Percentiles rank a stretch among this genome's conserved stretches.
These are phyloP conservation scores for Zoroaster sp. DNA, from an alignment of 53 echinoderm and acorn worm species.

Conservation along the genomic window DNA sequence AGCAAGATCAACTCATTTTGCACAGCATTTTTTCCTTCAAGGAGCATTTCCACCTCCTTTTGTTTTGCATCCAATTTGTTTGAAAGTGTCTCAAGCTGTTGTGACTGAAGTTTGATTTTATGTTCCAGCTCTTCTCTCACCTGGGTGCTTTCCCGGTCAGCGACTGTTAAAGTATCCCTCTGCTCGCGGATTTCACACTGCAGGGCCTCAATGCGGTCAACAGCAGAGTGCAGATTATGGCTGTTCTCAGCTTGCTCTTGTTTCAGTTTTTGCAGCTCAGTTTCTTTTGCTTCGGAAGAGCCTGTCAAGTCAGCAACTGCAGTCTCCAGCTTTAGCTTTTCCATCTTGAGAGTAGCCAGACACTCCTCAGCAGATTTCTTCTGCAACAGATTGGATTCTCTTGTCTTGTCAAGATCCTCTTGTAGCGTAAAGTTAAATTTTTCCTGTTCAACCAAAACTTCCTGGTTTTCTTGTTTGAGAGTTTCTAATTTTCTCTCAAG, in stretches of 20 bases:
- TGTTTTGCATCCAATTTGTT: slow-evolving; percentile 34
- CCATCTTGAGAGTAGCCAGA: slow-evolving; percentile 21
- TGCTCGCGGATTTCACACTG: slow-evolving; percentile 55
- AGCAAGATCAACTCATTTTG: slow-evolving; percentile 33
- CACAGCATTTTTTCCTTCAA: slow-evolving; percentile 5
- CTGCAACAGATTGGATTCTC: neutral
- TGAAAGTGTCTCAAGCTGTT: neutral
- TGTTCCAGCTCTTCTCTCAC: slow-evolving; percentile 60
- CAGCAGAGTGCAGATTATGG: slow-evolving; percentile 14
- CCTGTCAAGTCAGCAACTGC: slow-evolving; percentile 24
- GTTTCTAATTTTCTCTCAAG: slow-evolving; percentile 50
- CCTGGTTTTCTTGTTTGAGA: slow-evolving; percentile 42
- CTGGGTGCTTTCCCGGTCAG: slow-evolving; percentile 48
- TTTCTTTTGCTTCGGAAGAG: slow-evolving; percentile 21
- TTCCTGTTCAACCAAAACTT: slow-evolving; percentile 22
- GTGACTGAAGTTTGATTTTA: slow-evolving; percentile 6
- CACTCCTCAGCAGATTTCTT: slow-evolving; percentile 27
- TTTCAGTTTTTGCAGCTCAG: slow-evolving; percentile 39
- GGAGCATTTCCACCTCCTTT: slow-evolving; percentile 16
- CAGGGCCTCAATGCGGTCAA: slow-evolving; percentile 41
- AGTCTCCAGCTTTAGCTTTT: slow-evolving; percentile 54
- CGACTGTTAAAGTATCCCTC: slow-evolving; percentile 40
- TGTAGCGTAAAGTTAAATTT: neutral
- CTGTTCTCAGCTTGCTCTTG: neutral
- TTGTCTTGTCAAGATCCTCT: slow-evolving; percentile 14